Evolutionary conservation across 2,888 invertebrate genomes (phyloP).

Genomic region (Drosophila buzzatii): DNA sequence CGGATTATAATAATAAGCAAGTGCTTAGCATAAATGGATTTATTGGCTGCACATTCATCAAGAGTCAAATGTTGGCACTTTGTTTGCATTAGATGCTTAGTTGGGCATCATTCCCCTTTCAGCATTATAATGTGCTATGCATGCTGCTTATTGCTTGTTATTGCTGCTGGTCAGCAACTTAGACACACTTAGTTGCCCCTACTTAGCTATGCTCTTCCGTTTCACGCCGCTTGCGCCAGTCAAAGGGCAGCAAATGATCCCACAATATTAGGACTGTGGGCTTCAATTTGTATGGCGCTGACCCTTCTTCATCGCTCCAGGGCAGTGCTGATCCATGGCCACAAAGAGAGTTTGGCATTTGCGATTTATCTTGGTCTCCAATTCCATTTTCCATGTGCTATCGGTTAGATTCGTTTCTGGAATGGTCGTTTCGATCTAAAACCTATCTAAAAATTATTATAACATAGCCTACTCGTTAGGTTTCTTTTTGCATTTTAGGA

Average conservation of each 20-base stretch:
- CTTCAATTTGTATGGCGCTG: not conserved
- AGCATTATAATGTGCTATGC: not conserved
- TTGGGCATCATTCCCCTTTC: constrained; percentile 34
- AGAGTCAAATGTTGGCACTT: constrained; percentile 69
- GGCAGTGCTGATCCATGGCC: not conserved
- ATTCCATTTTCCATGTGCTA: not conserved
- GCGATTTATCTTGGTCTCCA: not conserved
- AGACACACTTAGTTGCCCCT: not conserved
- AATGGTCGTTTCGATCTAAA: constrained; percentile 12
- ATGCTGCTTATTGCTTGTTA: not conserved
- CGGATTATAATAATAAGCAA: constrained; percentile 80
- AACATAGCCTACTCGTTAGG: not conserved
- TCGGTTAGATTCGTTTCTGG: constrained; percentile 27
- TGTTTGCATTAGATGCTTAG: constrained; percentile 56
- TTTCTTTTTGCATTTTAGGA: fast-evolving
- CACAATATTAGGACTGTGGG: not conserved
- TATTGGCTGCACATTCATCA: constrained; percentile 78
- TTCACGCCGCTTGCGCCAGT: not conserved
- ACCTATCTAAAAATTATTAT: not conserved
- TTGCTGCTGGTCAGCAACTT: constrained; percentile 16
- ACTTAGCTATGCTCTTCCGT: not conserved
- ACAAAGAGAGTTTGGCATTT: not conserved
- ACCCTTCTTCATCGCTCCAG: not conserved
- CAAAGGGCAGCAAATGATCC: not conserved
- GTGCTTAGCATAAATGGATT: constrained; percentile 75